Conservation (phyloP, 2,113 vertebrate species). For the Dasyurus viverrinus region DNA sequence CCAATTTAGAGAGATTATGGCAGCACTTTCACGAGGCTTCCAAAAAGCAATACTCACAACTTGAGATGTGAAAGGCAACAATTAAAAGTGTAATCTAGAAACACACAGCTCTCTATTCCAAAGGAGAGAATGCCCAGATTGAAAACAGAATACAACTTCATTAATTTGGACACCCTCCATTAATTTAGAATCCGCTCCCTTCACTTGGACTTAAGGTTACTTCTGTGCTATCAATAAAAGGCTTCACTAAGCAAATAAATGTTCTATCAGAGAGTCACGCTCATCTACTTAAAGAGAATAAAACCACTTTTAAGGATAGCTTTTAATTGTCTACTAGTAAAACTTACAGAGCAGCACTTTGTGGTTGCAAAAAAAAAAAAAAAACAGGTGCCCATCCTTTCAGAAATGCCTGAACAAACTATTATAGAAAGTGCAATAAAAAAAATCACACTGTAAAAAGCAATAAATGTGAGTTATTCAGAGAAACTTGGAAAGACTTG, state of each 20-base stretch:
- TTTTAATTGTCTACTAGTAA: background rate
- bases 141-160: background rate
- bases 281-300: background rate
- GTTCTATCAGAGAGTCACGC: background rate
- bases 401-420: background rate
- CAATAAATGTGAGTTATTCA: background rate
- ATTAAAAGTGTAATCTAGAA: background rate
- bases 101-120: background rate
- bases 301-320: background rate
- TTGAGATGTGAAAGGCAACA: background rate
- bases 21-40: background rate
- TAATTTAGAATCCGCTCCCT: background rate
- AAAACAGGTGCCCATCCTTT: background rate
- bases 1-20: background rate
- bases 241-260: background rate
- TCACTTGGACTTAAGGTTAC: background rate
- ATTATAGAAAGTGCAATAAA: background rate
- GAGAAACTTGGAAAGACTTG: background rate
- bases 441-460: background rate
- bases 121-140: background rate
- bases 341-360: background rate
- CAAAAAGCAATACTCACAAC: background rate
- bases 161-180: background rate
- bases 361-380: background rate
- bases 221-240: background rate